These are phyloP conservation scores for Mesorhabditis belari DNA, from an alignment of 2,888 invertebrate genomes.

Conservation along the genomic window DNA sequence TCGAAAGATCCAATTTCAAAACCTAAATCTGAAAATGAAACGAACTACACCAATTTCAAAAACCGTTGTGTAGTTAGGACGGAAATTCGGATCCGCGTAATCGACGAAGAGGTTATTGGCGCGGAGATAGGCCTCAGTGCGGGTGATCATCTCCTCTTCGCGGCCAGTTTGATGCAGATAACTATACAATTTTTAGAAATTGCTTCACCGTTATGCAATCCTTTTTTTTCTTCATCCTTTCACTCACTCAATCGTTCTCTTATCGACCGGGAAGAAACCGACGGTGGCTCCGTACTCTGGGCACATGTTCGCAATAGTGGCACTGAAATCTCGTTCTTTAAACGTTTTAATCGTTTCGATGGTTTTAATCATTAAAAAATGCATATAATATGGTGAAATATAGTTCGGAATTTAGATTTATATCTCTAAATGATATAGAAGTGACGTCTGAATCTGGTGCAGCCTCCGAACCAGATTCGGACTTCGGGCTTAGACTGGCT, in stretches of 20 bases:
- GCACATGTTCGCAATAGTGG: slow-evolving; percentile 96
- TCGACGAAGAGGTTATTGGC: slow-evolving; percentile 60
- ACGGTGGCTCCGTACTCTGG: slow-evolving; percentile 88
- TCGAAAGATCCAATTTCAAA: slow-evolving; percentile 71
- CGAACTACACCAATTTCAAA: background rate
- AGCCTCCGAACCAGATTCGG: too few relatives aligned
- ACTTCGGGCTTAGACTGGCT: too few relatives aligned
- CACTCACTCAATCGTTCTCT: slow-evolving; percentile 72
- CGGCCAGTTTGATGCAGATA: slow-evolving; percentile 67
- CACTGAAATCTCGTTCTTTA: slow-evolving; percentile 53
- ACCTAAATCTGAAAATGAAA: background rate
- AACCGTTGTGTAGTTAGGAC: slow-evolving; percentile 45
- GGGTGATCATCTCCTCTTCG: background rate
- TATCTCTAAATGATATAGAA: too few relatives aligned
- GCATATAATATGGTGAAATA: too few relatives aligned
- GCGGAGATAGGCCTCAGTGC: slow-evolving; percentile 1
- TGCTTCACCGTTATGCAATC: background rate
- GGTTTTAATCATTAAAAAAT: too few relatives aligned
- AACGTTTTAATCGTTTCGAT: background rate
- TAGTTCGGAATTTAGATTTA: too few relatives aligned
- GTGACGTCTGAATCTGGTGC: too few relatives aligned
- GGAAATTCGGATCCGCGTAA: slow-evolving; percentile 63
- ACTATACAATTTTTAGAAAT: slow-evolving; percentile 10
- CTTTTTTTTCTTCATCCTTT: background rate
- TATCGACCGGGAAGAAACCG: slow-evolving; percentile 87